Base-by-base conservation (phyloP, 2,888 invertebrate genomes). In the Trissolcus japonicus region DNA sequence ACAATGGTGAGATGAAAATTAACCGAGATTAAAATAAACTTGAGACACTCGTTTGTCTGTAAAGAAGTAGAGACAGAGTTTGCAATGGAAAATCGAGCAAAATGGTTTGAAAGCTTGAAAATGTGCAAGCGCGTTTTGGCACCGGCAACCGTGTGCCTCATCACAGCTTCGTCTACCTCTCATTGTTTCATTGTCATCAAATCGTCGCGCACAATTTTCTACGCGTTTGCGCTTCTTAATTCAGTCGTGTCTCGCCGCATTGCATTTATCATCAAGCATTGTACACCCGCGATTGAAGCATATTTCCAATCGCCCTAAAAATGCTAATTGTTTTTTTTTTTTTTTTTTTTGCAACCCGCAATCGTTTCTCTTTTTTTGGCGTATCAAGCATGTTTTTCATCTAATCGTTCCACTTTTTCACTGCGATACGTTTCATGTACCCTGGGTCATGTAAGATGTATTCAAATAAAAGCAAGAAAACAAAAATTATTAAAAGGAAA, bases 171-270 rank as follows among this genome's bases (percentile, higher is more conserved):
- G 35, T 63, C 57, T 51, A n/a, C 51, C 41, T 59, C 43, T 59
- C 57, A 57, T 51, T 66, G 50, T 55, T 59, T 53, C 67, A 59
- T 67, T 67, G 57, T 57, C 41, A 50, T 66, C 25, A 63, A 53
- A 54, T n/a, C 14, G 56, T 48, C 41, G 56, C 21, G 63, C 54
- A 29, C 21, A 55, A 19, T 56, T 50, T 66, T 57, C 29, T 50
- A 21, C 25, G 35, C 55, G 46, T 55, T 55, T 55, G 55, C 55
- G 63, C 63, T 55, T 53, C 51, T 40, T 41, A 53, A 57, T 59
- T 51, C 21, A 21, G 19, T 53, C 43, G 46, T 55, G 29, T 41
- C 65, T 25, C 35, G n/a, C 19, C 53, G 60, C 17, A 43, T 16
- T 46, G 9, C 17, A 21, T 60, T 25, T 51, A 60, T 60, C 60